Evolutionary conservation across 2,888 invertebrate species (phyloP).

Genomic region (Ennomos erosarius): DNA sequence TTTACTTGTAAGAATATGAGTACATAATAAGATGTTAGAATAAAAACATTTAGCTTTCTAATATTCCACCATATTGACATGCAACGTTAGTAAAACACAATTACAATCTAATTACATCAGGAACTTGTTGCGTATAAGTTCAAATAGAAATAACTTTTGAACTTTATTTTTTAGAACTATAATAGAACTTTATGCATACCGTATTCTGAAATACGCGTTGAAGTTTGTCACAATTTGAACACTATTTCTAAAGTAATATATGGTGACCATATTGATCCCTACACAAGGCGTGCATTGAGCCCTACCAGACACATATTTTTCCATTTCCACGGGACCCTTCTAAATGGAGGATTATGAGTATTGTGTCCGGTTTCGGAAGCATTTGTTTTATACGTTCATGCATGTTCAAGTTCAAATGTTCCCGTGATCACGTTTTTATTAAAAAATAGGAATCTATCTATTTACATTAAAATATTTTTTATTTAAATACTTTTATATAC

Average conservation of each 20-base stretch:
- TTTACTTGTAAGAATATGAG: neutral
- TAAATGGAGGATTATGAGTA: conserved; percentile 74
- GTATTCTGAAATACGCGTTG: neutral
- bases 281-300: conserved; percentile 32
- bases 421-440: no score
- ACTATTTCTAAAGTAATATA: conserved; percentile 6
- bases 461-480: no score
- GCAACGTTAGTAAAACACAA: no score
- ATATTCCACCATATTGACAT: no score
- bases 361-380: conserved; percentile 55
- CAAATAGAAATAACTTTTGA: neutral
- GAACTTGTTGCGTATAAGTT: no score
- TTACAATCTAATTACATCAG: no score
- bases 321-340: conserved; percentile 71
- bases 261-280: conserved; percentile 28
- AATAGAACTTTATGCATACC: neutral
- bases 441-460: no score
- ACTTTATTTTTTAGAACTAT: neutral
- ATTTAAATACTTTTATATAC: no score
- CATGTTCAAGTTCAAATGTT: no score
- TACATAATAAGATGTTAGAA: no score
- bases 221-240: conserved; percentile 9
- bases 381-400: conserved; percentile 47
- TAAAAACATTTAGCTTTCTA: no score
- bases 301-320: conserved; percentile 81